Evolutionary conservation across 2,113 vertebrate genomes (phyloP), one percentile per base, ranked within the genome.

Genomic region (Sapayoa aenigma): DNA sequence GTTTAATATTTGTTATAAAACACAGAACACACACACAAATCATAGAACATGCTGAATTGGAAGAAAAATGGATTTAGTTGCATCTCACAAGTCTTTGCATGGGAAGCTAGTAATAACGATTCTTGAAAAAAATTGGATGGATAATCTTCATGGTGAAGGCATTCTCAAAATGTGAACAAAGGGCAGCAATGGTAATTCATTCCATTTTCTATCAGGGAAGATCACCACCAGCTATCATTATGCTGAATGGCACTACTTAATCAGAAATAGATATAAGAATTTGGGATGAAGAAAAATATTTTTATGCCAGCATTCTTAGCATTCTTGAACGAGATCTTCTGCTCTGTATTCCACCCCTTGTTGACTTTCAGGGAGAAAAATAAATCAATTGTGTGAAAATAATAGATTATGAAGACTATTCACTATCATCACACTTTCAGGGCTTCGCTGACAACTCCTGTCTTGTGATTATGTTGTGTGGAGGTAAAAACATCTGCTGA

Each of bases 391-490:
- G 35, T 39, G 23, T 84, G 66, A 95, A 96, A 96, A 75, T 87
- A 97, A 97, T 91, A 84, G 85, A 81, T 96, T 86, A 56, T 53
- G 33, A 33, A 56, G 46, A 78, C 68, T 88, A 92, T 93, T 97
- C 76, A 89, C 96, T 97, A 96, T 79, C 62, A 93, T 93, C 71
- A 81, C 91, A 94, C 95, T 97, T 96, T 71, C 77, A 78, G 67
- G 63, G 35, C 63, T 94, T 53, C 68, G 49, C 27, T 96, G 96
- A 98, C 93, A 96, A 93, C 71, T 78, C 63, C 56, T 78, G 93
- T 97, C 96, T 96, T 96, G 87, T 97, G 95, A 96, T 97, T 96
- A 96, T 97, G 94, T 96, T 96, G 84, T 95, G 63, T 72, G 55
- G 85, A 96, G 89, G 95, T 96, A 96, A 96, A 97, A 98, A 93